These are phyloP conservation scores for Eleginops maclovinus DNA, from an alignment of 2,113 vertebrate species.

Conservation along the genomic window DNA sequence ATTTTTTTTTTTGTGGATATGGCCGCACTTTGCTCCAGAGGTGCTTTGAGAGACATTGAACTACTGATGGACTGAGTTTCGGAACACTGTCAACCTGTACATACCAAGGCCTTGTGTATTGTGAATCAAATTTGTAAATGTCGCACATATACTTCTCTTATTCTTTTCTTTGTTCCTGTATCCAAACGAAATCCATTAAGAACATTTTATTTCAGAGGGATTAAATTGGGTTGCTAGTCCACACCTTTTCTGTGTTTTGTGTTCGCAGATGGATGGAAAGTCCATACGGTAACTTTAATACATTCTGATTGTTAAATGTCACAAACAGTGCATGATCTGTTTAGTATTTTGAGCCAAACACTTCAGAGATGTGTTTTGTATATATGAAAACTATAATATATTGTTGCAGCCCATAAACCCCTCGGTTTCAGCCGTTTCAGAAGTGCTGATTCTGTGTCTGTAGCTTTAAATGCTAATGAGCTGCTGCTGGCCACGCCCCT, in stretches of 20 bases:
- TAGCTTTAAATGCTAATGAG: no score
- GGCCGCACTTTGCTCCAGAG: conserved; percentile 71
- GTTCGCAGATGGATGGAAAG: conserved; percentile 4
- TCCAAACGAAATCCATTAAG: conserved; percentile 52
- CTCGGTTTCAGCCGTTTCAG: no score
- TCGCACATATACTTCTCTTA: conserved; percentile 29
- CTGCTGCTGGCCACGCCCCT: no score
- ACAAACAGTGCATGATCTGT: no score
- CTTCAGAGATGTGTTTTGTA: no score
- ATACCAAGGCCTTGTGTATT: conserved; percentile 73
- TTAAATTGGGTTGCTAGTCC: conserved; percentile 76
- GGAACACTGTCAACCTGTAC: conserved; percentile 65
- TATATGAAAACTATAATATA: no score
- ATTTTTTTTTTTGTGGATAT: conserved; percentile 12
- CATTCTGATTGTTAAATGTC: not conserved
- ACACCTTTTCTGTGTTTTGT: conserved; percentile 53
- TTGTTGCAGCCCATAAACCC: no score
- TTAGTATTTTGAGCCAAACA: no score
- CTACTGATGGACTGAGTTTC: conserved; percentile 77
- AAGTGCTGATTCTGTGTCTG: no score
- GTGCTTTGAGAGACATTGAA: conserved; percentile 85
- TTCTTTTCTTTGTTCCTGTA: conserved; percentile 45
- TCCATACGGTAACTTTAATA: no score
- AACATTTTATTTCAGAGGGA: conserved; percentile 61
- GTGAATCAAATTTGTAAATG: conserved; percentile 70